Percentiles rank a stretch among this genome's conserved stretches.
These are phyloP conservation scores for Saguinus oedipus DNA, from an alignment of 2,797 vertebrate genomes.

Conservation along the genomic window DNA sequence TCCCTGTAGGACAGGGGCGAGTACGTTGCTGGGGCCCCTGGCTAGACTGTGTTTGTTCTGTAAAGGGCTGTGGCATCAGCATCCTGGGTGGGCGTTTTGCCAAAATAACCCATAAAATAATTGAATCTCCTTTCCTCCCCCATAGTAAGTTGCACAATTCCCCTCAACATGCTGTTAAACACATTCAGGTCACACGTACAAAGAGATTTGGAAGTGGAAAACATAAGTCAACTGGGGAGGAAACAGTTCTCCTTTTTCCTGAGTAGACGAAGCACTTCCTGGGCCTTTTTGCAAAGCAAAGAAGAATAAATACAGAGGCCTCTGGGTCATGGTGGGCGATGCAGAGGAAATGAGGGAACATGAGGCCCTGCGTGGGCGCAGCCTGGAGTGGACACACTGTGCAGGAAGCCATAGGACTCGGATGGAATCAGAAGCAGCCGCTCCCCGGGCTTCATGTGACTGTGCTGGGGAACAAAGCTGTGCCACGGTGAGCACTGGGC, in stretches of 20 bases:
- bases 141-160: fast-evolving
- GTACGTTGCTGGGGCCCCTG: fast-evolving
- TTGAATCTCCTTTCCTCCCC: not conserved
- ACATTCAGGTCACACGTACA: fast-evolving
- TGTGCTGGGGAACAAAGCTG: not conserved
- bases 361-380: too few relatives aligned
- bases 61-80: not conserved
- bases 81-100: not conserved
- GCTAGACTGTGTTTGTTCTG: too few relatives aligned
- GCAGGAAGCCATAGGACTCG: not conserved
- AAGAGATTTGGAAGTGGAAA: not conserved
- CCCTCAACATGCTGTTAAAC: not conserved
- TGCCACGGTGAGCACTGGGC: fast-evolving
- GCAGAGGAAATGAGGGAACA: not conserved
- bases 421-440: not conserved
- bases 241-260: not conserved
- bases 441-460: not conserved
- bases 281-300: constrained; percentile 18
- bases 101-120: not conserved
- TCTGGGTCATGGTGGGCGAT: not conserved
- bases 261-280: fast-evolving
- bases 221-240: not conserved
- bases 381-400: not conserved
- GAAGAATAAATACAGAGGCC: not conserved
- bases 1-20: not conserved